Percentiles rank a stretch among this genome's conserved stretches.
Conservation (phyloP, 1,140 invertebrate species). For the Leptinotarsa undecemlineata region DNA sequence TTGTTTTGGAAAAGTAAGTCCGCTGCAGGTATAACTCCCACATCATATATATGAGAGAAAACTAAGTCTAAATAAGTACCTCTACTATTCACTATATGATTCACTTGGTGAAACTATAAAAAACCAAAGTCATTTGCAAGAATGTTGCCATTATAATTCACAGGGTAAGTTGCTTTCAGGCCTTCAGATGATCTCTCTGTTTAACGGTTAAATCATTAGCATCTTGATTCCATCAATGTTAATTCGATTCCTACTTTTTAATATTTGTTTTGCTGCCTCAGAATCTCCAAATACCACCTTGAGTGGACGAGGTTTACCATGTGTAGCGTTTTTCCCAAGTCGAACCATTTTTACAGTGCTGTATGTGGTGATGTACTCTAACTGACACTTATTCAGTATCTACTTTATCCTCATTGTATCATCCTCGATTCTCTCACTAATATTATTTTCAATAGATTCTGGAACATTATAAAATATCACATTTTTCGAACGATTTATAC, state of each 20-base stretch:
- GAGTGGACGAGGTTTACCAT: neutral
- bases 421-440: conserved; percentile 8
- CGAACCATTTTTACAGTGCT: conserved; percentile 8
- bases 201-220: conserved; percentile 12
- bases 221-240: conserved; percentile 11
- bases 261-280: neutral
- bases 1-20: conserved; percentile 3
- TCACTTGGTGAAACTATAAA: conserved; percentile 9
- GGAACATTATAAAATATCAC: conserved; percentile 10
- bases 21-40: neutral
- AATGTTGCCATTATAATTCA: neutral
- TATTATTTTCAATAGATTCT: conserved; percentile 6
- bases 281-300: neutral
- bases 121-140: conserved; percentile 14
- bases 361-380: neutral
- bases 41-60: neutral
- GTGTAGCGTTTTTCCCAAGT: neutral
- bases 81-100: conserved; percentile 7
- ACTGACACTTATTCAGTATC: conserved; percentile 1
- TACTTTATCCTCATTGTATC: conserved; percentile 1
- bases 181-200: conserved; percentile 13
- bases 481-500: conserved; percentile 14
- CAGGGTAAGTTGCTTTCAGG: neutral
- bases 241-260: conserved; percentile 17
- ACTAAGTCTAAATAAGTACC: conserved; percentile 12